Conservation (phyloP, 2,797 vertebrate genomes). For the Cyclura pinguis region DNA sequence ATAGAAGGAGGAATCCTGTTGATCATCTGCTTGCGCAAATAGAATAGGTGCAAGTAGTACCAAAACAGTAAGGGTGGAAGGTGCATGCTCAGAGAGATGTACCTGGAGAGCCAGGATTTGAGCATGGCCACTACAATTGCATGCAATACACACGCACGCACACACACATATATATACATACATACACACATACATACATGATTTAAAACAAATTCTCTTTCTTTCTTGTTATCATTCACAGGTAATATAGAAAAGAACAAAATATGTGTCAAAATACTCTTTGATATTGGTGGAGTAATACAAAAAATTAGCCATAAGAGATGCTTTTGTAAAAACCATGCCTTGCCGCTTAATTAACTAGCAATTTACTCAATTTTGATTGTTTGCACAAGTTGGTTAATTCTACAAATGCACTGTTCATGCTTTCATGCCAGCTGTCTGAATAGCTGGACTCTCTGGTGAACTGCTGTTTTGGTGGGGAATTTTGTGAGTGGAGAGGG, state of each 20-base stretch:
- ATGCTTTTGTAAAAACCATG: background rate
- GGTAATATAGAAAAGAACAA: background rate
- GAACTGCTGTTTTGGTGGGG: slow-evolving; percentile 41
- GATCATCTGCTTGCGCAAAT: background rate
- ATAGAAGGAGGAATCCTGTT: background rate
- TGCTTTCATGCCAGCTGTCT: background rate
- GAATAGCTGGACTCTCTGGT: slow-evolving; percentile 39
- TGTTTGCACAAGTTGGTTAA: background rate
- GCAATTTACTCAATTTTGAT: background rate
- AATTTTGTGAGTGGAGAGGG: background rate
- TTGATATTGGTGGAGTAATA: background rate
- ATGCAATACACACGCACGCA: no score
- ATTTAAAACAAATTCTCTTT: slow-evolving; percentile 9
- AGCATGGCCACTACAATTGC: background rate
- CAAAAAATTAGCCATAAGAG: background rate
- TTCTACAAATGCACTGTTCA: accelerated
- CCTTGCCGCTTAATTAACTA: slow-evolving; percentile 11
- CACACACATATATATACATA: background rate
- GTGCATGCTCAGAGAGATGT: background rate
- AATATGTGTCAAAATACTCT: background rate
- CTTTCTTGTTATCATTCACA: background rate
- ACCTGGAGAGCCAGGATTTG: background rate
- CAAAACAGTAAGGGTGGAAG: background rate
- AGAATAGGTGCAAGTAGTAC: background rate
- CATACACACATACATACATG: background rate